Percentiles rank a stretch among this genome's conserved stretches.
These are phyloP conservation scores for Gandaritis pyraliata DNA, from an alignment of 2,888 invertebrate genomes.

Conservation along the genomic window DNA sequence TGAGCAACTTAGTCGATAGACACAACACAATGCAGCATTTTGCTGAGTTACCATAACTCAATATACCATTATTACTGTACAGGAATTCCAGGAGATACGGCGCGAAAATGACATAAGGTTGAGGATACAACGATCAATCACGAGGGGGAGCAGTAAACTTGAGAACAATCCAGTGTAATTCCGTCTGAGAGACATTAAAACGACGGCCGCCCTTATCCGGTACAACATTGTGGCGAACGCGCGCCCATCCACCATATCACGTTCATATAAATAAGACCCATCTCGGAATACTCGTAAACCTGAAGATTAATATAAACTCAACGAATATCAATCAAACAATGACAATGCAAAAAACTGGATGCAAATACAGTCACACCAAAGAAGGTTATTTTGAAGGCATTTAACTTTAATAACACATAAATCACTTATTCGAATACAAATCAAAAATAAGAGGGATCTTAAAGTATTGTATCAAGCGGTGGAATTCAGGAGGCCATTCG, in stretches of 20 bases:
- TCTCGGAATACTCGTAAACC: constrained; percentile 35
- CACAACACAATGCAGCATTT: constrained; percentile 57
- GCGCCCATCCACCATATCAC: constrained; percentile 51
- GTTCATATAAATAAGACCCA: constrained; percentile 38
- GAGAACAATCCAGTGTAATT: constrained; percentile 85
- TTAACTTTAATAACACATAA: constrained; percentile 73
- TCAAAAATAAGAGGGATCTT: constrained; percentile 68
- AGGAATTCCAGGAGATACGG: constrained; percentile 78
- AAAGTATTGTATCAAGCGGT: constrained; percentile 72
- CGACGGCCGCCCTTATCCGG: constrained; percentile 83
- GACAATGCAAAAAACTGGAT: constrained; percentile 33
- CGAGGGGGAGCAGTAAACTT: constrained; percentile 78
- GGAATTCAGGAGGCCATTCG: constrained; percentile 81
- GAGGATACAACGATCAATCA: constrained; percentile 84
- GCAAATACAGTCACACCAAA: constrained; percentile 43
- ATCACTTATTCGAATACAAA: constrained; percentile 77
- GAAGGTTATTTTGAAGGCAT: constrained; percentile 52
- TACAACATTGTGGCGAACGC: constrained; percentile 76
- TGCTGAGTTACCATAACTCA: constrained; percentile 75
- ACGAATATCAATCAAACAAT: constrained; percentile 35
- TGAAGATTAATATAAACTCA: constrained; percentile 35
- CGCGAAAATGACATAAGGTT: constrained; percentile 81
- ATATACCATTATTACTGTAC: constrained; percentile 75
- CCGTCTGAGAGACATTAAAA: constrained; percentile 84
- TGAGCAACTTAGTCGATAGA: constrained; percentile 38